Base-by-base conservation (phyloP, 1,140 invertebrate species). In the Meteorus sp. region DNA sequence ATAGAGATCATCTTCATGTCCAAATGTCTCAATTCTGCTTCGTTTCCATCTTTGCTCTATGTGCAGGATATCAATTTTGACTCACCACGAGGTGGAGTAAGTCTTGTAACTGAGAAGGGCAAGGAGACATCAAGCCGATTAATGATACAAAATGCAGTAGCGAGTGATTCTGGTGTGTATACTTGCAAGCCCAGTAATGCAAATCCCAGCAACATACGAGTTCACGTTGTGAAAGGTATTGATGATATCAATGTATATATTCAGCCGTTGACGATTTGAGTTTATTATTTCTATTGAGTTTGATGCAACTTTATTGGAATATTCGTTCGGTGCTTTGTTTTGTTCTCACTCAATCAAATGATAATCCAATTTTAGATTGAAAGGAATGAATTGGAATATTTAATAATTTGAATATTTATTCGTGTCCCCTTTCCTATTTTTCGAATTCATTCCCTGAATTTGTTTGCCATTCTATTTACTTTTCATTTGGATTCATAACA, bases 181-280 rank as follows among this genome's bases (percentile, higher is more conserved):
- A 84, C 82, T 1, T 86, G 85, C 68, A 74, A 78, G 50, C 85
- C 86, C 5, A 85, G 83, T 62, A 86, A 86, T 71, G 84, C 85
- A 13, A 84, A 85, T 67, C 80, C 84, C 3, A 81, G 80, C 43
- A 83, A 76, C 58, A 82, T 86, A 62, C 78, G 82, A 56, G 85
- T 87, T 25, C 84, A 86, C 68, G 84, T 87, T 33, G 78, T 87
- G 44, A 84, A 85, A 69, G 85, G 86, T 86, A 69, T 80, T 79
- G 11, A 11, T 33, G 29, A 11, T 33, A 7, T 33, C 29, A 33
- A 33, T 39, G 3, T n/a, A 15, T 5, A 39, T 39, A 39, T 39
- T 39, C 13, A 29, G 9, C 9, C 27, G 27, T n/a, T n/a, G n/a
- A n/a, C n/a, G n/a, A n/a, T n/a, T n/a, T n/a, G n/a, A n/a, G n/a